phyloP scores from a whole-genome alignment of 1,140 invertebrate genomes.

The Drosophila equinoxialis region DNA sequence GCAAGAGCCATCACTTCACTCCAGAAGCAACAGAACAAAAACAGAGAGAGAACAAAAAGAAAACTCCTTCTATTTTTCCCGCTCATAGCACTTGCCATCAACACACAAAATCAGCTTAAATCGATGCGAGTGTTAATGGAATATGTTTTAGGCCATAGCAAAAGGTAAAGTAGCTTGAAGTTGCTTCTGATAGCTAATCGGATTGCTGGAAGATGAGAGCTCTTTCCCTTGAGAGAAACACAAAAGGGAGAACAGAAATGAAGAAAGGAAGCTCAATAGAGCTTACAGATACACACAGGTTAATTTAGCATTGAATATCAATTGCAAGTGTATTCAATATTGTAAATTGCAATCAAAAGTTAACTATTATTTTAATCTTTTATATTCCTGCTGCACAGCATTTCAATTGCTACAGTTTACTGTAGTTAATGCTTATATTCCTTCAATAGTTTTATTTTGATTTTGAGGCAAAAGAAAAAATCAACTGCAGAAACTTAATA shows the following conservation, averaged over 20 bases:
- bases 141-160: constrained; percentile 22
- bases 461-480: no score
- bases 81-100: not conserved
- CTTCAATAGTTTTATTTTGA: no score
- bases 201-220: constrained; percentile 19
- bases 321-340: not conserved
- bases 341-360: no score
- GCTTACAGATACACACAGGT: not conserved
- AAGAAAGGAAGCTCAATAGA: not conserved
- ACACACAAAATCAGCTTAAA: constrained; percentile 44
- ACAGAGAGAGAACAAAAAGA: not conserved
- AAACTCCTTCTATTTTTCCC: not conserved
- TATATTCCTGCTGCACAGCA: no score
- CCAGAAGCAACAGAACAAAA: not conserved
- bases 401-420: no score
- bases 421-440: no score
- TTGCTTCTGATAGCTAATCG: constrained; percentile 32
- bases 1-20: constrained; percentile 13
- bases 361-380: not conserved
- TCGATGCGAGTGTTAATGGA: constrained; percentile 56
- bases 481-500: no score
- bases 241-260: no score
- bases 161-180: not conserved
- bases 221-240: not conserved
- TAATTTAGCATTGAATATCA: not conserved